Conservation (phyloP, 2,113 vertebrate genomes). For the Phyllostomus hastatus region DNA sequence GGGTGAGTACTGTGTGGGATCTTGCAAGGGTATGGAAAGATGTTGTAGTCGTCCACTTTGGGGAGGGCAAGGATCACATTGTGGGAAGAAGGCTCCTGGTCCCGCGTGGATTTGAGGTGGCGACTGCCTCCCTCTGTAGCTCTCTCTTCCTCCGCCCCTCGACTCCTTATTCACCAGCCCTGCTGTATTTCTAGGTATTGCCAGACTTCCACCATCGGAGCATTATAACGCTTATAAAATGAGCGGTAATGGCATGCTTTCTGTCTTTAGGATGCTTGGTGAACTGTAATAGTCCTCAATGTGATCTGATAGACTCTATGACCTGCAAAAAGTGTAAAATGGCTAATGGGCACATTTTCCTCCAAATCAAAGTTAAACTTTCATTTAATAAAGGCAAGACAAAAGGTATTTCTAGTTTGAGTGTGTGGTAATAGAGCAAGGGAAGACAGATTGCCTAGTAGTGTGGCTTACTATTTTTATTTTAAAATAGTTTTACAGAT, state of each 20-base stretch:
- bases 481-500: conserved; percentile 28
- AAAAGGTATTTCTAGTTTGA: conserved; percentile 48
- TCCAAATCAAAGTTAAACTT: conserved; percentile 67
- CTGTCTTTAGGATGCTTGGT: conserved; percentile 50
- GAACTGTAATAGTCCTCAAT: conserved; percentile 27
- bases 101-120: conserved; percentile 52
- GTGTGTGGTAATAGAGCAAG: neutral
- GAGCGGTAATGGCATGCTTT: conserved; percentile 46
- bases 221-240: conserved; percentile 45
- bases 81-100: conserved; percentile 48
- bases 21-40: neutral
- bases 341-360: conserved; percentile 28
- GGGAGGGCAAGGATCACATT: conserved; percentile 30
- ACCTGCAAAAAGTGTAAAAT: conserved; percentile 47
- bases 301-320: conserved; percentile 20
- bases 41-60: neutral
- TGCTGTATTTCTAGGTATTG: conserved; percentile 67
- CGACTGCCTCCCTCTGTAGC: conserved; percentile 28
- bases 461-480: conserved; percentile 28
- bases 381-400: conserved; percentile 49
- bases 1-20: conserved; percentile 76
- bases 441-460: conserved; percentile 20
- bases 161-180: conserved; percentile 36
- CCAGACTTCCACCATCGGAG: conserved; percentile 48
- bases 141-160: neutral